These are phyloP conservation scores for Hapalemur alaotrensis DNA, from an alignment of 2,797 vertebrate species.

Conservation along the genomic window DNA sequence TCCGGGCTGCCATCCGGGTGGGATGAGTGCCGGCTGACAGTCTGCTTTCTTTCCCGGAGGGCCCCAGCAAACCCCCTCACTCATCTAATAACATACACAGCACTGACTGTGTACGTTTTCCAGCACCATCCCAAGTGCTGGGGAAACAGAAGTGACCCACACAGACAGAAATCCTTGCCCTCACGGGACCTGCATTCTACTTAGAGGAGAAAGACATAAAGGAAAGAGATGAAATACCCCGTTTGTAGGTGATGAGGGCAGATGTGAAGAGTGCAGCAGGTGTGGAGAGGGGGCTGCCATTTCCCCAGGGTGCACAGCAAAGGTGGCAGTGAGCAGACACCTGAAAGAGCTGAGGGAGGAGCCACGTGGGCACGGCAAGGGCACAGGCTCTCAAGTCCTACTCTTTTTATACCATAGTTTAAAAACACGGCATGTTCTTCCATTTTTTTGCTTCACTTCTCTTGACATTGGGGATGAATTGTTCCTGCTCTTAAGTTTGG, in stretches of 20 bases:
- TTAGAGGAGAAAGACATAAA: not conserved
- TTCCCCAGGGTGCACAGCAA: no score
- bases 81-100: not conserved
- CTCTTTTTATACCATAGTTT: not conserved
- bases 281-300: no score
- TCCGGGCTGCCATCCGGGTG: not conserved
- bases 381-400: not conserved
- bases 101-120: not conserved
- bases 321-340: not conserved
- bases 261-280: no score
- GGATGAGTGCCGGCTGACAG: no score
- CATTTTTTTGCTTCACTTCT: slow-evolving; percentile 62
- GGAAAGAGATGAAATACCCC: not conserved
- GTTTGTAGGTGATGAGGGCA: rapidly evolving
- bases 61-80: not conserved
- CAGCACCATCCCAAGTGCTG: not conserved
- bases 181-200: not conserved
- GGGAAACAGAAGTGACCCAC: not conserved
- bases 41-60: not conserved
- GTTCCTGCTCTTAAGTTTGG: slow-evolving; percentile 42
- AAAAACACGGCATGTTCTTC: not conserved
- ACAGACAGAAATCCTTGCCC: not conserved
- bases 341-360: not conserved
- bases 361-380: rapidly evolving
- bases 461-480: slow-evolving; percentile 44